Conservation (phyloP, 2,888 invertebrate genomes). For the Rhagium mordax region DNA sequence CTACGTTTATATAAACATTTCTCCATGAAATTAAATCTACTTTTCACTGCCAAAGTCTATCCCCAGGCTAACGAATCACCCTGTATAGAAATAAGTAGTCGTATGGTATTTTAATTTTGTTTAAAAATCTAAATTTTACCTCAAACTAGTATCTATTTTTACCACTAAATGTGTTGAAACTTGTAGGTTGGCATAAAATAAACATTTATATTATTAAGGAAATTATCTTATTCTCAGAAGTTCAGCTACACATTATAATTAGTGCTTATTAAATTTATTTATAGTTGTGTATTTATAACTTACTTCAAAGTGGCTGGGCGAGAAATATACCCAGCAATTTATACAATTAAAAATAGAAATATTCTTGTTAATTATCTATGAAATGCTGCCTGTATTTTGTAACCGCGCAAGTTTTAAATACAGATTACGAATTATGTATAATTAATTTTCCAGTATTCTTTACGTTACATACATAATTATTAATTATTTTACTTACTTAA, state of each 20-base stretch:
- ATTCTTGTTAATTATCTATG: not conserved
- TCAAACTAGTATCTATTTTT: not conserved
- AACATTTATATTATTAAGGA: not conserved
- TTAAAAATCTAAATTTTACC: too few species aligned
- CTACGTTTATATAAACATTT: too few species aligned
- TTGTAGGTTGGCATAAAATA: not conserved
- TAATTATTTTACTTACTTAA: too few species aligned
- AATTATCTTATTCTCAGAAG: not conserved
- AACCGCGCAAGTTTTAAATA: not conserved
- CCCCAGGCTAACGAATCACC: too few species aligned
- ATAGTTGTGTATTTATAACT: conserved; percentile 15
- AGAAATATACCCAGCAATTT: not conserved
- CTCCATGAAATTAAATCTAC: too few species aligned
- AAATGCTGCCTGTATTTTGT: not conserved
- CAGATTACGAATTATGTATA: not conserved
- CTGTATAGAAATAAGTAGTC: too few species aligned
- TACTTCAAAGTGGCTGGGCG: not conserved
- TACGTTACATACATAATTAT: too few species aligned
- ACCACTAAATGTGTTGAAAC: not conserved
- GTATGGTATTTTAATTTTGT: too few species aligned
- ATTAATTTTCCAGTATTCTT: not conserved
- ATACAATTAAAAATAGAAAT: not conserved
- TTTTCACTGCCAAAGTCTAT: too few species aligned
- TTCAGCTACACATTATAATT: conserved; percentile 9
- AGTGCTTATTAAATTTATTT: conserved; percentile 20